Conservation (phyloP, 2,113 vertebrate species). For the Hydrolagus affinis region DNA sequence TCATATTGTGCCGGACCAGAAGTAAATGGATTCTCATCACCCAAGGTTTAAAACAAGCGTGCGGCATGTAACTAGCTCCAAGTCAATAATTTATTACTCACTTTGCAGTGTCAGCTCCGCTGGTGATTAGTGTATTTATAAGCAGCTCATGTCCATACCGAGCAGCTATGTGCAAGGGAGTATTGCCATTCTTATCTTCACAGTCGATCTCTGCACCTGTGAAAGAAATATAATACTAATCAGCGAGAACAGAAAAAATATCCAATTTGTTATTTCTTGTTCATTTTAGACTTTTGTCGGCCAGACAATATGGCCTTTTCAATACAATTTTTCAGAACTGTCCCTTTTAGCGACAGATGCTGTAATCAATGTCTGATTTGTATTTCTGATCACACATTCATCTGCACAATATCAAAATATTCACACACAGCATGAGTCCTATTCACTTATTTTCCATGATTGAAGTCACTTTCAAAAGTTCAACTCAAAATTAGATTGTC, state of each 20-base stretch:
- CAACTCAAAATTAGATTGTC: neutral
- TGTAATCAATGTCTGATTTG: neutral
- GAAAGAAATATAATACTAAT: constrained; percentile 15
- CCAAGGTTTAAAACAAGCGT: constrained; percentile 39
- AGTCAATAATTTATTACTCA: constrained; percentile 53
- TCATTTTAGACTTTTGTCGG: no score
- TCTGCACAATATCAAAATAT: neutral
- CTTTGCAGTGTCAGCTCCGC: constrained; percentile 91
- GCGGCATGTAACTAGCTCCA: constrained; percentile 27
- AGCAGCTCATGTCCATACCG: constrained; percentile 95
- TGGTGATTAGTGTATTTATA: constrained; percentile 92
- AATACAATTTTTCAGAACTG: neutral
- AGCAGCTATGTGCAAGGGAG: constrained; percentile 92
- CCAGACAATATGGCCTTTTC: neutral
- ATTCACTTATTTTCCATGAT: neutral
- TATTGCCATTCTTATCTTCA: constrained; percentile 96
- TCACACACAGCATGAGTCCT: neutral
- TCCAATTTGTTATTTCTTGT: neutral
- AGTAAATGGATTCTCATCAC: constrained; percentile 45
- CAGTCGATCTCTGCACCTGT: constrained; percentile 92
- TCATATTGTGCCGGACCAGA: constrained; percentile 34
- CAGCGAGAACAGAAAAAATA: neutral
- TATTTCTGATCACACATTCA: neutral
- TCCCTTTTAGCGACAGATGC: neutral
- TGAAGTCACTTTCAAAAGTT: neutral